Evolutionary conservation across 2,888 invertebrate genomes (phyloP), one percentile per base, ranked within the genome.

Genomic region (Xanthorhoe spadicearia): DNA sequence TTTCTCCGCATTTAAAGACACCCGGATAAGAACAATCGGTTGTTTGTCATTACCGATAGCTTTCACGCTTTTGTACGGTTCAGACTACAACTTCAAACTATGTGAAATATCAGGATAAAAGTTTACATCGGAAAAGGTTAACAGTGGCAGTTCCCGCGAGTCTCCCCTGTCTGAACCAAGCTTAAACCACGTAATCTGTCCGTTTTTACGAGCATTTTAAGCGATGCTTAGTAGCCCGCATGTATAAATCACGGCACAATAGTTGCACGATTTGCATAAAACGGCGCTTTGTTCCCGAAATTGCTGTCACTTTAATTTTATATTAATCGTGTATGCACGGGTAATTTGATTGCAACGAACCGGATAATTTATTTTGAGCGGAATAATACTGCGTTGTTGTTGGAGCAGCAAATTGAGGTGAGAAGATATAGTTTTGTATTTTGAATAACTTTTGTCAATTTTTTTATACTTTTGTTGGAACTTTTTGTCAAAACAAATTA

Each of bases 271-370:
- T 65, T 65, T 61, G 54, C 65, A 60, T 65, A 65, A 65, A 56
- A 51, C 56, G 51, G 35, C 51, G 65, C 65, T 65, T 61, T 65
- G 65, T 65, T 65, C 60, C 38, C 56, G 48, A 65, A 65, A 65
- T 65, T 61, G 65, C 56, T 60, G 67, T 67, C 63, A 67, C 67
- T 67, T 59, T 63, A 67, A 67, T 67, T 67, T 67, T 60, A 60
- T 63, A 67, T 67, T 60, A 63, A 67, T 67, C 67, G 63, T 52
- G 63, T 60, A 55, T 55, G 63, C 63, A 46, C 63, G 32, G 60
- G 59, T 60, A 58, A 67, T 63, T 67, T 50, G 53, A 60, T 67
- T 63, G 63, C 63, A 61, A 52, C 58, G 58, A 59, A 51, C 52
- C 61, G 63, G 35, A 63, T 59, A 59, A 59, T 59, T 59, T 60